These are phyloP conservation scores for Gadus chalcogrammus DNA, from an alignment of 2,113 vertebrate genomes.

Conservation along the genomic window DNA sequence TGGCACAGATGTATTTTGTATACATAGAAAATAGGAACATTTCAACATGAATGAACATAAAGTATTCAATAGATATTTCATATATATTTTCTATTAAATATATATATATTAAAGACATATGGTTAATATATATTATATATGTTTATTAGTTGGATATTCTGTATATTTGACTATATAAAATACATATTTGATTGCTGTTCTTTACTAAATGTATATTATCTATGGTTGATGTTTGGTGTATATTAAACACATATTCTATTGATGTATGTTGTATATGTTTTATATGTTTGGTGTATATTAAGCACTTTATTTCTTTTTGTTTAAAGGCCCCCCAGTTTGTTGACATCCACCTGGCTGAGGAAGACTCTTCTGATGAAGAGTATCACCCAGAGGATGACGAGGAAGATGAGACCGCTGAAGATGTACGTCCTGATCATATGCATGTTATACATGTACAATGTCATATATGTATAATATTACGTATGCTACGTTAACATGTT, in stretches of 20 bases:
- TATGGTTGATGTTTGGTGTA: background rate
- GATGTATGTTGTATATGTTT: background rate
- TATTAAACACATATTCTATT: background rate
- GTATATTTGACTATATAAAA: background rate
- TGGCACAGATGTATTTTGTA: no score
- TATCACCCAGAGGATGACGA: conserved; percentile 94
- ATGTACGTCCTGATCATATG: conserved; percentile 49
- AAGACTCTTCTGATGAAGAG: conserved; percentile 96
- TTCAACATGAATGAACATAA: no score
- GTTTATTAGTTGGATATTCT: background rate
- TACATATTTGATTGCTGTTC: background rate
- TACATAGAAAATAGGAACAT: no score
- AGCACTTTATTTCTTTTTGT: background rate
- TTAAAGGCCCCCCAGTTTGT: conserved; percentile 88
- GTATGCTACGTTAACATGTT: no score
- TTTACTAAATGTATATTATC: background rate
- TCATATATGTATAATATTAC: no score
- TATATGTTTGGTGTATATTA: background rate
- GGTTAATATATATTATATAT: background rate
- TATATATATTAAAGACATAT: no score
- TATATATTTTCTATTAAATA: no score
- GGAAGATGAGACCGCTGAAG: conserved; percentile 92
- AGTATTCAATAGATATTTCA: no score
- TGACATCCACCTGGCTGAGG: conserved; percentile 92
- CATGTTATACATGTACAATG: no score